Conservation (phyloP, 2,888 invertebrate genomes). For the Rhamnusium bicolor region DNA sequence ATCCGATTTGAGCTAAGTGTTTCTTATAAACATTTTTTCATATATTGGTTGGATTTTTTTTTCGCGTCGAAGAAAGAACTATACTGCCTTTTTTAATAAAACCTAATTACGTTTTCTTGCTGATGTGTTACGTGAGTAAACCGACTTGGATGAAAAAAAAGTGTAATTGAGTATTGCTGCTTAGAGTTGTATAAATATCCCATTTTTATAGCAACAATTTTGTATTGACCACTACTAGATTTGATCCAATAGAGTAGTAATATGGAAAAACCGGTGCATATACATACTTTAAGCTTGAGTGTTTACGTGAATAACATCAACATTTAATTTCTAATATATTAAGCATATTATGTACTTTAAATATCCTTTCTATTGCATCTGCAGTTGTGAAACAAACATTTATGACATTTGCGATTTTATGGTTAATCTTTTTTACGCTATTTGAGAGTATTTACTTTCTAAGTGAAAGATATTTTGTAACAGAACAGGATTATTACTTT, state of each 20-base stretch:
- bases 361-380: conserved; percentile 12
- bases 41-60: background rate
- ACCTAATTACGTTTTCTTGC: background rate
- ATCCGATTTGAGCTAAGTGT: too few relatives aligned
- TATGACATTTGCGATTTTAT: conserved; percentile 16
- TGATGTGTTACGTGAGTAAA: background rate
- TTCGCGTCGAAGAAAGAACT: background rate
- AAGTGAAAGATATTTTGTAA: conserved; percentile 57
- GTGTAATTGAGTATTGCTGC: background rate
- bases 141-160: background rate
- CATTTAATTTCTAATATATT: background rate
- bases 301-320: background rate
- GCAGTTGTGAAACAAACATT: conserved; percentile 12
- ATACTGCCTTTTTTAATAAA: background rate
- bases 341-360: background rate
- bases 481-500: conserved; percentile 53
- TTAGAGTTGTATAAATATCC: background rate
- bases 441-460: conserved; percentile 50
- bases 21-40: too few relatives aligned
- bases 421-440: conserved; percentile 23
- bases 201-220: background rate
- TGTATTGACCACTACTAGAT: background rate
- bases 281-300: too few relatives aligned
- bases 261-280: background rate
- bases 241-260: background rate